Base-by-base conservation (phyloP, 2,888 invertebrate species). In the Drosophila colorata region DNA sequence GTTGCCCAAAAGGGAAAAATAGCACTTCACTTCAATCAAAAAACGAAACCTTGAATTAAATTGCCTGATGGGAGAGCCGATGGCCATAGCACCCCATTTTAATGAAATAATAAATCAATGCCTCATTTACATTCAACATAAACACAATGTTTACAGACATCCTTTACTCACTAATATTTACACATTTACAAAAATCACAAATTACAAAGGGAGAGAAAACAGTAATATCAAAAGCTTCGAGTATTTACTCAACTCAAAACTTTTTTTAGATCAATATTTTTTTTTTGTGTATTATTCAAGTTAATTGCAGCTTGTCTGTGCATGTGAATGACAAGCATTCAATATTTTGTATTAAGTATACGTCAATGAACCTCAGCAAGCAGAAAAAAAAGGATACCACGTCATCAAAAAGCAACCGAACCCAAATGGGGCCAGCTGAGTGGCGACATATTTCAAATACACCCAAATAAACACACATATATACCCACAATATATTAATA, bases 381-480 rank as follows among this genome's bases (percentile, higher is more conserved):
- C 40, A 55, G 14, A 20, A 14, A 44, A 67, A 67, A 66, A 69
- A 60, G 56, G 55, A 53, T 48, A n/a, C 18, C 51, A 43, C 44
- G 49, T 63, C 57, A 56, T 72, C 59, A 64, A 58, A 79, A 60
- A 55, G 47, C 58, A 53, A 35, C 31, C 52, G 18, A 56, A 7
- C 33, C 60, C 59, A 60, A 68, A 72, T 48, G 37, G 52, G 33
- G 46, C 69, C 69, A 57, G 31, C 52, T 80, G 74, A 88, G 74
- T 83, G 72, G 80, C 70, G 66, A 87, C 84, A 87, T 83, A 86
- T 85, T 87, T 88, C 60, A 68, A 61, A 40, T 38, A 57, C 13
- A 23, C 18, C 23, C 43, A 33, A 35, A 43, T 25, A 41, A 20
- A 64, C 49, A 57, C 41, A 72, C 16, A 41, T 57, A 16, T 31